These are phyloP conservation scores for Anoplopoma fimbria DNA, from an alignment of 2,113 vertebrate species.

Conservation along the genomic window DNA sequence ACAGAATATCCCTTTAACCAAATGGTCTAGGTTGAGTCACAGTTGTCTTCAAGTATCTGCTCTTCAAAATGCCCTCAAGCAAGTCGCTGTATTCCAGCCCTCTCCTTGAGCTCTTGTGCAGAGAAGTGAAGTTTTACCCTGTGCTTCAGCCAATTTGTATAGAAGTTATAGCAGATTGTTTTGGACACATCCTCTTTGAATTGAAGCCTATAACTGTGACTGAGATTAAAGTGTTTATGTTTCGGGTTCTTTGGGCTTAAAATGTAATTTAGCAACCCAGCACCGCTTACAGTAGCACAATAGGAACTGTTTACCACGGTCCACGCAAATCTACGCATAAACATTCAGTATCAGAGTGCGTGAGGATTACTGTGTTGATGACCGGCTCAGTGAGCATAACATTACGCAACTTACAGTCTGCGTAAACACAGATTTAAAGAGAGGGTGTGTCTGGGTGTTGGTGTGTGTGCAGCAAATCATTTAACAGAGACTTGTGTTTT, in stretches of 20 bases:
- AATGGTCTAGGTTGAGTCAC: slow-evolving; percentile 16
- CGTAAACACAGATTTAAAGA: slow-evolving; percentile 29
- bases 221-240: slow-evolving; percentile 45
- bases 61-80: slow-evolving; percentile 12
- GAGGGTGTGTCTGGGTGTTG: background rate
- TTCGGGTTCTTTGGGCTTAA: slow-evolving; percentile 38
- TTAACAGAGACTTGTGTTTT: background rate
- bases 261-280: slow-evolving; percentile 5
- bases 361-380: slow-evolving; percentile 46
- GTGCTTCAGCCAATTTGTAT: background rate
- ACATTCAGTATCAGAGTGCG: slow-evolving; percentile 30
- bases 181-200: slow-evolving; percentile 3
- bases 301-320: slow-evolving; percentile 42
- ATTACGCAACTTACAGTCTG: slow-evolving; percentile 15
- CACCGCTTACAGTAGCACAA: slow-evolving; percentile 2
- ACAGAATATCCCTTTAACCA: slow-evolving; percentile 1
- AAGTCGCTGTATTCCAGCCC: background rate
- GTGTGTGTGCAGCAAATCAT: background rate
- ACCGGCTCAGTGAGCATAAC: slow-evolving; percentile 54
- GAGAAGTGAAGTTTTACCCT: background rate
- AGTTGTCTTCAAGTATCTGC: slow-evolving; percentile 31
- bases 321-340: slow-evolving; percentile 42
- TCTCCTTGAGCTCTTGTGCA: background rate
- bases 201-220: background rate
- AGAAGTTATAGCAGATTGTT: background rate